Evolutionary conservation across 2,113 vertebrate species (phyloP).

Genomic region (Platycercus adscitus): DNA sequence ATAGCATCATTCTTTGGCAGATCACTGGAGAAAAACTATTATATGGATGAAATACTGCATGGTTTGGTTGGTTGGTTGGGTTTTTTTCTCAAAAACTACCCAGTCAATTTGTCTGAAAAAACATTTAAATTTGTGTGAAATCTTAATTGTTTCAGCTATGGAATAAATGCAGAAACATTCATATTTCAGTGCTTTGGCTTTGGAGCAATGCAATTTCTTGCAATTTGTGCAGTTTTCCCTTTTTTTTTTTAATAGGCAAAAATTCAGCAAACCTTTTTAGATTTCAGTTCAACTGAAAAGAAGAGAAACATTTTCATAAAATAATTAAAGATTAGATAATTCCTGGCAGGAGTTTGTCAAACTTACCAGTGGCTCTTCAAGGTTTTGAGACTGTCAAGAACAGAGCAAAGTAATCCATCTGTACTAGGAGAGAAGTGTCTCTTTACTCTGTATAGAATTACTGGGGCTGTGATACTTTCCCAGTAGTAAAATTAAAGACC

Average conservation of each 20-base stretch:
- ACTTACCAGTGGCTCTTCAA: not conserved
- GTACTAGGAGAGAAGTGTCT: not conserved
- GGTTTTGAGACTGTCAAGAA: not conserved
- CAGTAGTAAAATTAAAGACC: not conserved
- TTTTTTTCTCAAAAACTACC: not conserved
- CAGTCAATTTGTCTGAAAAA: conserved; percentile 1
- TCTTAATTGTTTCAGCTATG: not conserved
- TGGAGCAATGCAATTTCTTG: not conserved
- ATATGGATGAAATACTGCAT: not conserved
- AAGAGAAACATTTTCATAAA: not conserved
- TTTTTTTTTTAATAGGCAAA: not conserved
- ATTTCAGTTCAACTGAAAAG: not conserved
- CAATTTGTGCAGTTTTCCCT: not conserved
- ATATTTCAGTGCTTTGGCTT: not conserved
- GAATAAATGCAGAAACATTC: not conserved
- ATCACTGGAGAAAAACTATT: not conserved
- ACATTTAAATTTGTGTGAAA: not conserved
- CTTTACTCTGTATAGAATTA: not conserved
- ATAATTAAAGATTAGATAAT: not conserved
- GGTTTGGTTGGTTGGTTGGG: not conserved
- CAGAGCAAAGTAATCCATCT: not conserved
- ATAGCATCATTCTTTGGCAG: not conserved
- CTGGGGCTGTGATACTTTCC: not conserved
- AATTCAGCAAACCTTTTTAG: not conserved
- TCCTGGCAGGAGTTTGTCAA: not conserved